These are phyloP conservation scores for Coilia nasus DNA, from an alignment of 2,797 vertebrate species.

Conservation along the genomic window DNA sequence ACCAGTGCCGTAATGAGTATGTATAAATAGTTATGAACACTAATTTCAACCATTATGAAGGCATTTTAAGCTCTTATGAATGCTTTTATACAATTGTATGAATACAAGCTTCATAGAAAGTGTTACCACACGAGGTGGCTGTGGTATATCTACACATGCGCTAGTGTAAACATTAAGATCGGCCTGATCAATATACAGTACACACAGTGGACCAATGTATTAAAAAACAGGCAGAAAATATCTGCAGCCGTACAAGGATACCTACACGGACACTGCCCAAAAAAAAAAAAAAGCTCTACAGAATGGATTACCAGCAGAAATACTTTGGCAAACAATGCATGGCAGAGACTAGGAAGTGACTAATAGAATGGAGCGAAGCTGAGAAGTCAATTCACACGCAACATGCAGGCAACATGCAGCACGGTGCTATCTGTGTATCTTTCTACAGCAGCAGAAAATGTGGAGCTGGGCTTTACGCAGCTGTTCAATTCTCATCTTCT, in stretches of 20 bases:
- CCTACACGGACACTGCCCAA: not conserved
- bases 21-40: too few species aligned
- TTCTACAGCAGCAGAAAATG: constrained; percentile 6
- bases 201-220: too few species aligned
- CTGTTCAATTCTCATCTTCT: constrained; percentile 62
- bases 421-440: constrained; percentile 31
- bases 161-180: too few species aligned
- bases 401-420: constrained; percentile 24
- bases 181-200: too few species aligned
- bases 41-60: too few species aligned
- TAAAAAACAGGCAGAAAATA: too few species aligned
- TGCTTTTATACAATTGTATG: too few species aligned
- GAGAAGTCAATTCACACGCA: constrained; percentile 58
- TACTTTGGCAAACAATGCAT: constrained; percentile 40
- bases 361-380: constrained; percentile 43
- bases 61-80: too few species aligned
- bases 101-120: too few species aligned
- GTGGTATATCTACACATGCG: not conserved
- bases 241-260: not conserved
- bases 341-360: constrained; percentile 46
- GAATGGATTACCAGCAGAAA: constrained; percentile 52
- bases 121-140: not conserved
- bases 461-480: constrained; percentile 52
- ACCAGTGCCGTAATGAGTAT: too few species aligned
- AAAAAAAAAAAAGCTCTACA: constrained; percentile 27